These are phyloP conservation scores for Octopus sinensis DNA, from an alignment of 1,140 invertebrate genomes.

Conservation along the genomic window DNA sequence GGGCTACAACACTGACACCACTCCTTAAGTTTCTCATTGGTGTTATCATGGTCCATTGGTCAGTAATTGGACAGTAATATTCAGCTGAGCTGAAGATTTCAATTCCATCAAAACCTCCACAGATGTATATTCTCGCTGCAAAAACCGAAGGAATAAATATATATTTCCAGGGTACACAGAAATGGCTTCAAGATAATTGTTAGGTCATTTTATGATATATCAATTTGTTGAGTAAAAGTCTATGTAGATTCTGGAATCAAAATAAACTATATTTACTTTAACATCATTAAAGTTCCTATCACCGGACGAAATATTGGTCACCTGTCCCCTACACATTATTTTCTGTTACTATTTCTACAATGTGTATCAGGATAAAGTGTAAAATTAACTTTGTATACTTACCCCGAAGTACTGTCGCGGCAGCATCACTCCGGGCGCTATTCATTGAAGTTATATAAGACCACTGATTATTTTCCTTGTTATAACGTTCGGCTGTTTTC, in stretches of 20 bases:
- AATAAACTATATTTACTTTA: no score
- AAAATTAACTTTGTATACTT: neutral
- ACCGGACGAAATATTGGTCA: neutral
- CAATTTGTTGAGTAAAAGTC: no score
- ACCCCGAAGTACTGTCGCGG: conserved; percentile 64
- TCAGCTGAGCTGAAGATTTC: conserved; percentile 81
- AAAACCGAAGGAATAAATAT: no score
- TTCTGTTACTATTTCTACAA: neutral
- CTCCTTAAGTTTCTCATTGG: conserved; percentile 69
- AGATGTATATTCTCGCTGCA: conserved; percentile 51
- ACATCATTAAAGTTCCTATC: neutral
- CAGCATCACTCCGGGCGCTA: conserved; percentile 71
- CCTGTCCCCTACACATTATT: neutral
- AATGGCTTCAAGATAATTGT: no score
- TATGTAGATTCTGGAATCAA: no score
- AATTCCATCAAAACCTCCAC: conserved; percentile 81
- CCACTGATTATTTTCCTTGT: conserved; percentile 58
- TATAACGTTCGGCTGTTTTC: conserved; percentile 59
- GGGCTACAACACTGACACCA: conserved; percentile 44
- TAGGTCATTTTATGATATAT: no score
- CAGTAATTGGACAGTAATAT: conserved; percentile 75
- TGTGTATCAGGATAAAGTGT: neutral
- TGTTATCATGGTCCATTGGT: conserved; percentile 79
- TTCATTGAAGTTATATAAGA: conserved; percentile 58
- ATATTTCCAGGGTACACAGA: no score